Evolutionary conservation across 2,888 invertebrate genomes (phyloP).

Genomic region (Thumatha senex): DNA sequence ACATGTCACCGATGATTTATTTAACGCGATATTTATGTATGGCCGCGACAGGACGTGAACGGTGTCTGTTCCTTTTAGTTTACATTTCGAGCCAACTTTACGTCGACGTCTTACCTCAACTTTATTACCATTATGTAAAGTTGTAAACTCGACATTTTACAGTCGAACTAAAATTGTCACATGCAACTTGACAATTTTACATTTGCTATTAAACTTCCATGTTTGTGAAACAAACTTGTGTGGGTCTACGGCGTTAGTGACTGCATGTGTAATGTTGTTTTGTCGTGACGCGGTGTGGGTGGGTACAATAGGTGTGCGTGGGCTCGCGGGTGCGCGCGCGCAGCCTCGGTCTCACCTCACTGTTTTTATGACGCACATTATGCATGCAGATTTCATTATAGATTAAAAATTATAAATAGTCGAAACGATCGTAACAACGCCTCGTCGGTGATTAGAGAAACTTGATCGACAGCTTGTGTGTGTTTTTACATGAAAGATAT

Average conservation of each 20-base stretch:
- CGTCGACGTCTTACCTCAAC: conserved; percentile 7
- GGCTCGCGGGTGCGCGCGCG: conserved; percentile 57
- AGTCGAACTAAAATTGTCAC: conserved; percentile 22
- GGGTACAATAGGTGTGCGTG: conserved; percentile 66
- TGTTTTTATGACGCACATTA: conserved; percentile 47
- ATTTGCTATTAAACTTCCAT: conserved; percentile 27
- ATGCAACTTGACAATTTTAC: conserved; percentile 43
- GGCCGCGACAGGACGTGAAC: conserved; percentile 58
- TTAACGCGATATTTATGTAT: conserved; percentile 74
- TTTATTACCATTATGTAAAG: conserved; percentile 29
- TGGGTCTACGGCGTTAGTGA: conserved; percentile 8
- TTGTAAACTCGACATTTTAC: conserved; percentile 26
- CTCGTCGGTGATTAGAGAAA: conserved; percentile 32
- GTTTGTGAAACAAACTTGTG: conserved; percentile 17
- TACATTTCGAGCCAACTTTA: conserved; percentile 49
- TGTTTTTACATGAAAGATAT: conserved; percentile 31
- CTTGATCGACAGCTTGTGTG: conserved; percentile 32
- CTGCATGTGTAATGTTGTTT: conserved; percentile 25
- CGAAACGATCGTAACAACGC: conserved; percentile 45
- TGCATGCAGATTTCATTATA: conserved; percentile 62
- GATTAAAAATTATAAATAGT: conserved; percentile 63
- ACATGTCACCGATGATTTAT: conserved; percentile 76
- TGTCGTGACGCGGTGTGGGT: conserved; percentile 53
- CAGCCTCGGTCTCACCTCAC: conserved; percentile 52
- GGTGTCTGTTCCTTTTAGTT: conserved; percentile 61